These are phyloP conservation scores for Hydrocynus forskahlii DNA, from an alignment of 2,797 vertebrate species.

Conservation along the genomic window DNA sequence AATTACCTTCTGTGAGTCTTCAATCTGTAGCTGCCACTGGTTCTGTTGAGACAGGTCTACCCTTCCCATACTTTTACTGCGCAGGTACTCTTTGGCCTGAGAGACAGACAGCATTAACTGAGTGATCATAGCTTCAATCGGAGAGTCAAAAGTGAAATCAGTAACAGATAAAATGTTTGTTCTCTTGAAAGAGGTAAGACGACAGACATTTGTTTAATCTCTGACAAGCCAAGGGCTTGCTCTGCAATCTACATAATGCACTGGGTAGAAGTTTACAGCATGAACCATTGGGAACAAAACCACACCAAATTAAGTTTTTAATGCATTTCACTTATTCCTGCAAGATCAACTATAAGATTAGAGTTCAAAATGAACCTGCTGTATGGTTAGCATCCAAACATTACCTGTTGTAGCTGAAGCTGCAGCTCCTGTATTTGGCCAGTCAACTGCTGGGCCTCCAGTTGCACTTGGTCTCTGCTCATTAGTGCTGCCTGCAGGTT, in stretches of 20 bases:
- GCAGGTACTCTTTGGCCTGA: slow-evolving; percentile 78
- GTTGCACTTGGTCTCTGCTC: slow-evolving; percentile 80
- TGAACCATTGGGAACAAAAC: neutral
- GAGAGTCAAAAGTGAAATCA: neutral
- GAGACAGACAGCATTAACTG: slow-evolving; percentile 14
- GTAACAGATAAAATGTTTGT: neutral
- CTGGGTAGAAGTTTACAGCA: neutral
- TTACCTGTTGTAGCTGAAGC: slow-evolving; percentile 83
- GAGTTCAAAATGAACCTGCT: neutral
- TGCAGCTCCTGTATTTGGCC: slow-evolving; percentile 81
- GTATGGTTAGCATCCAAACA: neutral
- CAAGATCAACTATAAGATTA: neutral
- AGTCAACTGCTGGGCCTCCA: slow-evolving; percentile 75
- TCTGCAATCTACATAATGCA: too few species aligned
- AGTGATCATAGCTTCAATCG: too few species aligned
- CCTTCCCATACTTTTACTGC: slow-evolving; percentile 70
- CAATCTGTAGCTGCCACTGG: slow-evolving; percentile 62
- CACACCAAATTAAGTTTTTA: neutral
- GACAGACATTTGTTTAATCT: too few species aligned
- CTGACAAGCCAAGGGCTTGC: too few species aligned
- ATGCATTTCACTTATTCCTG: too few species aligned
- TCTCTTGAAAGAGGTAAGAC: neutral
- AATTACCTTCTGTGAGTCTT: slow-evolving; percentile 63
- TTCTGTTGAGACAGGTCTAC: slow-evolving; percentile 61
- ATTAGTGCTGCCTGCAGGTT: slow-evolving; percentile 79